phyloP scores from a whole-genome alignment of 2,797 vertebrate species.

The Chelmon rostratus region DNA sequence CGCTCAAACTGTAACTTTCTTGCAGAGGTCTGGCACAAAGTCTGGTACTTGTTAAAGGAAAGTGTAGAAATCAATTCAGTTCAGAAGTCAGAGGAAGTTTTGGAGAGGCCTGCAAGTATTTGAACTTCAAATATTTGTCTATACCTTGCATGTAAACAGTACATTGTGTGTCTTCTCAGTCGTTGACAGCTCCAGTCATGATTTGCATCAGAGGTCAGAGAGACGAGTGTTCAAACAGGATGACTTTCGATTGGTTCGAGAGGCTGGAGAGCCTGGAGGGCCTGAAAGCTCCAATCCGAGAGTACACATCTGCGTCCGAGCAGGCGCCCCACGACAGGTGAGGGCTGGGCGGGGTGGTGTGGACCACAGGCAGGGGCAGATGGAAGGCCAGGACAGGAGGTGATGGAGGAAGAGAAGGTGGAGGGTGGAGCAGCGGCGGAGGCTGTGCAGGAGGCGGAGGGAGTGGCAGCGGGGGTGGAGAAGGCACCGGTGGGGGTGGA shows the following conservation, averaged over 20 bases:
- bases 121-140: background rate
- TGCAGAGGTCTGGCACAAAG: background rate
- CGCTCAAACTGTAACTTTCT: background rate
- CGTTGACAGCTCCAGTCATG: background rate
- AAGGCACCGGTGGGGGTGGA: conserved; percentile 2
- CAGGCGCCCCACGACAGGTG: conserved; percentile 79
- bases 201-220: conserved; percentile 57
- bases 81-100: background rate
- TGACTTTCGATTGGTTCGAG: conserved; percentile 82
- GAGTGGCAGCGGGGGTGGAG: conserved; percentile 39
- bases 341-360: conserved; percentile 83
- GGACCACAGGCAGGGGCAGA: conserved; percentile 70
- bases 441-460: conserved; percentile 45
- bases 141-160: background rate
- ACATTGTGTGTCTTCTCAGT: background rate
- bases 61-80: background rate
- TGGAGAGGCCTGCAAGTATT: background rate
- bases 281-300: conserved; percentile 80
- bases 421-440: conserved; percentile 21
- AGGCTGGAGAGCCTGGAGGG: conserved; percentile 78
- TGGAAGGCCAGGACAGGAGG: conserved; percentile 49
- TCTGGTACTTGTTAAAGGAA: background rate
- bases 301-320: conserved; percentile 83
- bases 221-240: conserved; percentile 87
- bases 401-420: conserved; percentile 29